phyloP scores from a whole-genome alignment of 2,113 vertebrate genomes.

The Phycodurus eques region DNA sequence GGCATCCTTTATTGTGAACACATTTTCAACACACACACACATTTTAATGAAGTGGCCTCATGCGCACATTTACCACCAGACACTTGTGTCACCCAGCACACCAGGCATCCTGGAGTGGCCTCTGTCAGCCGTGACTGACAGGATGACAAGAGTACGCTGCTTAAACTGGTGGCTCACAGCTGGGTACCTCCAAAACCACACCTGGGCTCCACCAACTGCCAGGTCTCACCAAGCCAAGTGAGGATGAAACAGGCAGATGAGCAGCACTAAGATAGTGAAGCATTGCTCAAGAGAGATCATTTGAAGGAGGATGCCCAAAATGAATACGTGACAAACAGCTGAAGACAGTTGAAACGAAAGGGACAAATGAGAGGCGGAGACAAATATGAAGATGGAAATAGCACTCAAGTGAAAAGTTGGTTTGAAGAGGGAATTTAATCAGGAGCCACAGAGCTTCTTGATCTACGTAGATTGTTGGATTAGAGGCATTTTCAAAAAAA shows the following conservation, averaged over 20 bases:
- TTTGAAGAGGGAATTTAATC: slow-evolving; percentile 21
- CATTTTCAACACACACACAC: slow-evolving; percentile 16
- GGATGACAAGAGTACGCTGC: slow-evolving; percentile 63
- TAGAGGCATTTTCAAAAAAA: slow-evolving; percentile 28
- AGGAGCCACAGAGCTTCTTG: slow-evolving; percentile 13
- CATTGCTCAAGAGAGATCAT: slow-evolving; percentile 25
- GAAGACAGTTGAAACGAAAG: slow-evolving; percentile 23
- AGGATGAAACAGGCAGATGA: slow-evolving; percentile 16
- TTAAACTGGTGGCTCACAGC: slow-evolving; percentile 67
- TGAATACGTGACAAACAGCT: slow-evolving; percentile 20
- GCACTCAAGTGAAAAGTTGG: slow-evolving; percentile 28
- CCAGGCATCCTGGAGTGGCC: slow-evolving; percentile 54
- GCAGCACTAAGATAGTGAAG: slow-evolving; percentile 22
- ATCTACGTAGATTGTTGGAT: slow-evolving; percentile 21
- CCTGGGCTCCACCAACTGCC: slow-evolving; percentile 65
- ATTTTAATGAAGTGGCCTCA: slow-evolving; percentile 20
- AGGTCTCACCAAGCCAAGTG: slow-evolving; percentile 28
- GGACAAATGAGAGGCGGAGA: slow-evolving; percentile 8
- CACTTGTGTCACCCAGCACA: slow-evolving; percentile 36
- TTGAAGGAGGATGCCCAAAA: slow-evolving; percentile 23
- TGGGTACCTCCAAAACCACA: slow-evolving; percentile 67
- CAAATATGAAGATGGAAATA: slow-evolving; percentile 31
- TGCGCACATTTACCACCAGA: slow-evolving; percentile 30
- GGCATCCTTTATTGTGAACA: slow-evolving; percentile 19
- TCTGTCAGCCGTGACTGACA: slow-evolving; percentile 71